Evolutionary conservation across 37 sponge, comb jelly and placozoan genomes (phyloP).

Genomic region (Agelas oroides): DNA sequence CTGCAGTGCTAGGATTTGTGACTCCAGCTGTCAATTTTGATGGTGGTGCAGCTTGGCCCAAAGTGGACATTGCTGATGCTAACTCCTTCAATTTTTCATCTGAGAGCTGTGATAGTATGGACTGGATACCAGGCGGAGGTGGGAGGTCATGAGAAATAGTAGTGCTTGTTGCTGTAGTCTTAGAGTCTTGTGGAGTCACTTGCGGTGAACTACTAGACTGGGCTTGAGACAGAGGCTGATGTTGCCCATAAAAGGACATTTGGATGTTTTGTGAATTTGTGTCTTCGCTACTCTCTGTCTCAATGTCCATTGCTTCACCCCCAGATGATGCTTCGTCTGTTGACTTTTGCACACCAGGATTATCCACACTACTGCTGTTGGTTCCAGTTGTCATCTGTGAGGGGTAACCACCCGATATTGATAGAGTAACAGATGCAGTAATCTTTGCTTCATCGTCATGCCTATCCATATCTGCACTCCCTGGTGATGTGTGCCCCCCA

Average conservation of each 20-base stretch:
- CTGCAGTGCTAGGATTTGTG: too few species aligned
- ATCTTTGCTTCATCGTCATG: background rate
- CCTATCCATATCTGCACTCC: background rate
- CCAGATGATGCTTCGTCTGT: background rate
- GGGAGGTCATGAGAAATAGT: background rate
- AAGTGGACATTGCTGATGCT: constrained; percentile 57
- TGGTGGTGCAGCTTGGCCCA: background rate
- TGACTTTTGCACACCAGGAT: background rate
- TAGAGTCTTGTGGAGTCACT: background rate
- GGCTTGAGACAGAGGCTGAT: constrained; percentile 2
- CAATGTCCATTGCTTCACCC: background rate
- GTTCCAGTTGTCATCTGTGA: too few species aligned
- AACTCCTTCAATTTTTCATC: constrained; percentile 63
- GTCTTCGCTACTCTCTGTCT: background rate
- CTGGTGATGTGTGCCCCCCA: constrained; percentile 47
- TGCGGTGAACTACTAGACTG: background rate
- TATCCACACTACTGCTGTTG: background rate
- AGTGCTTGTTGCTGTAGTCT: background rate
- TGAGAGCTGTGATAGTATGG: constrained; percentile 53
- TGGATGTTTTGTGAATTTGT: background rate
- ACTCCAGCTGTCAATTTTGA: background rate
- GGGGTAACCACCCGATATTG: too few species aligned
- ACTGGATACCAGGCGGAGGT: constrained; percentile 1
- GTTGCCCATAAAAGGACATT: constrained; percentile 56
- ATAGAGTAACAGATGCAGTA: too few species aligned